Evolutionary conservation across 2,113 vertebrate genomes (phyloP), one percentile per base, ranked within the genome.

Genomic region (Potamarius usumacintae): DNA sequence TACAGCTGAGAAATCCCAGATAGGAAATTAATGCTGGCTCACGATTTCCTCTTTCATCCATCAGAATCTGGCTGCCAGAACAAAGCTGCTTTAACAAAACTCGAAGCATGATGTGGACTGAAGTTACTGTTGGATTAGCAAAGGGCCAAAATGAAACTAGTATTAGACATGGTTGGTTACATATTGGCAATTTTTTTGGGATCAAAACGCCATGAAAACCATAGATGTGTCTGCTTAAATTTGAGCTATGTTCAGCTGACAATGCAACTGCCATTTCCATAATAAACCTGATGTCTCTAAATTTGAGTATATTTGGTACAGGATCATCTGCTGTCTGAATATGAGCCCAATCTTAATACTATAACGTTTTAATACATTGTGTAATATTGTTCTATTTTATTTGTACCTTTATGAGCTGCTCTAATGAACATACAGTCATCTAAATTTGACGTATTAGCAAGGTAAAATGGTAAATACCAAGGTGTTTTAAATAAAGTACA

Each of bases 1-100:
- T 67, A 53, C 85, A 79, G 48, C 55, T 79, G n/a, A 79, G 50
- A 79, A 80, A 86, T 7, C 15, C n/a, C 77, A 80, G 25, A 55
- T 4, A 74, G 4, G 17, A 74, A 74, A 74, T 48, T 18, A 74
- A 3, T 22, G 34, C 71, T 53, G 76, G 52, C 11, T 27, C 76
- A 27, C 6, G 7, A 0, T 53, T 80, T 80, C 14, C 1, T 7
- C 77, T 57, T 80, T 58, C n/a, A 80, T 58, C 53, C 27, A 58
- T n/a, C 53, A 80, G 15, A 17, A 80, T 80, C 53, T 57, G 14
- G 7, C n/a, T 30, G 77, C 53, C 77, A 80, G n/a, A 57, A 30
- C 77, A 55, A 79, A 30, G 7, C 77, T 79, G 17, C 52, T 57
- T 55, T 55, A 30, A 1, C 5, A 57, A 57, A 55, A 15, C 30